These are phyloP conservation scores for Mormyrus iriodes DNA, from an alignment of 2,113 vertebrate genomes.

Conservation along the genomic window DNA sequence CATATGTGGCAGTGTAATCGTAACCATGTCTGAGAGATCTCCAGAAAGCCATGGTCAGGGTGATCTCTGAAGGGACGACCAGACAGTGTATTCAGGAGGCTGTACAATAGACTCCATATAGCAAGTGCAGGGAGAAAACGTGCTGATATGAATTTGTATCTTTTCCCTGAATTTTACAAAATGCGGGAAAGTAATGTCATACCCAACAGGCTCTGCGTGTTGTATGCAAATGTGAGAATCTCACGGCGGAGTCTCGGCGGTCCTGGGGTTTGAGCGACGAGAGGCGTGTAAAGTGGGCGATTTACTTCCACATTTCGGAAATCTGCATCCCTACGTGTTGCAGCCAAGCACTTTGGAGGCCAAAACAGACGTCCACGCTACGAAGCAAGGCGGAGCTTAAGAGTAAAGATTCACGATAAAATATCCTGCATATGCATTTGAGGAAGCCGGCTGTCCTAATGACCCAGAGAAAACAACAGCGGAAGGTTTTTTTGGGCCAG, in stretches of 20 bases:
- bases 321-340: background rate
- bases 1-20: too few relatives aligned
- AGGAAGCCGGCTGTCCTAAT: background rate
- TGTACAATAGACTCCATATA: too few relatives aligned
- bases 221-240: background rate
- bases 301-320: background rate
- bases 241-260: background rate
- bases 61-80: too few relatives aligned
- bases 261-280: background rate
- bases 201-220: background rate
- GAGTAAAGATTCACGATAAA: background rate
- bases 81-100: too few relatives aligned
- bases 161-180: background rate
- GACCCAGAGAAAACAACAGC: background rate
- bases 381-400: background rate
- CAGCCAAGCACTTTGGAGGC: background rate
- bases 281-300: background rate
- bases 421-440: background rate
- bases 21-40: too few relatives aligned
- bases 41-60: too few relatives aligned
- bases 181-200: background rate
- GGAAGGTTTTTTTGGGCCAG: background rate
- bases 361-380: background rate
- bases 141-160: background rate
- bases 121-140: background rate